Evolutionary conservation across 2,888 invertebrate species (phyloP), one percentile per base, ranked within the genome.

Genomic region (Norana najaformis): DNA sequence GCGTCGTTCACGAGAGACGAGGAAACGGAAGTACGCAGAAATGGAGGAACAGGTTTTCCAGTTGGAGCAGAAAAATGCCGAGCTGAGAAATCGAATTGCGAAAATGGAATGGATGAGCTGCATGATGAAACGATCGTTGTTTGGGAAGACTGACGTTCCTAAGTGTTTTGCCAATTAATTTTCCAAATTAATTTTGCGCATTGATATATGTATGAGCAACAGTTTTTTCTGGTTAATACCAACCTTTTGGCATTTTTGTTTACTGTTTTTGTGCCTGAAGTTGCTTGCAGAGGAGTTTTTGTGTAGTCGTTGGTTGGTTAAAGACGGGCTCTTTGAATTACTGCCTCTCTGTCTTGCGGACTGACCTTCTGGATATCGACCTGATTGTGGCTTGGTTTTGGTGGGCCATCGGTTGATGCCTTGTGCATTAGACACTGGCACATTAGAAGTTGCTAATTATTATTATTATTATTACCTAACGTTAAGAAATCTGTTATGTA

Each of bases 91-190:
- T 41, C 93, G 93, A 83, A 93, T 94, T 85, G 92, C 89, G n/a
- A 93, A 94, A 89, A 90, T 94, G 90, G 94, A 94, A 91, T 92
- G 91, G 69, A 69, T 94, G 89, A 93, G 94, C 13, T 93, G 93
- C 89, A 92, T 93, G 88, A 93, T 94, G 94, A 94, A 94, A 89
- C 35, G 37, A 30, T 85, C 35, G 35, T 85, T 85, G 18, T 85
- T 37, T 35, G 36, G 37, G 8, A 85, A 37, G 37, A 85, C 8
- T 0, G 36, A 36, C 16, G 36, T 36, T 16, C 35, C 36, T 6
- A 0, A 6, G 34, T 13, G 23, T 85, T 85, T 36, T 35, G 34
- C 23, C 35, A 34, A 83, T 20, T 35, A 14, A 35, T 30, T 34
- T 0, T 30, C n/a, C 34, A 6, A 18, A n/a, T 69, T 69, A 30